phyloP scores from a whole-genome alignment of 2,888 invertebrate species.

The Drosophila ezoana region DNA sequence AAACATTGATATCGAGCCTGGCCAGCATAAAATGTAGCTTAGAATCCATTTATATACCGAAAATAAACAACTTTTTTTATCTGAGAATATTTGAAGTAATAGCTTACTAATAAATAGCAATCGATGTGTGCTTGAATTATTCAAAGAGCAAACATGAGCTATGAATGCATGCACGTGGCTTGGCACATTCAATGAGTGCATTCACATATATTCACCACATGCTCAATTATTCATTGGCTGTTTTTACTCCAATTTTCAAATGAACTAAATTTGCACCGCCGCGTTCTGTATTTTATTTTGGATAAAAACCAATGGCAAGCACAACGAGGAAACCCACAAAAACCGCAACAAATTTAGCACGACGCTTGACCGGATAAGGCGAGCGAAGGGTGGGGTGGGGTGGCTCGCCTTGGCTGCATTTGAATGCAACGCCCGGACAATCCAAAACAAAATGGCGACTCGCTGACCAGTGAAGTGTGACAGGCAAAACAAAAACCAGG shows the following conservation, averaged over 20 bases:
- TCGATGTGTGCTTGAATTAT: conserved; percentile 4
- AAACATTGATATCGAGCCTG: too few relatives aligned
- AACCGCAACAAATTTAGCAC: conserved; percentile 75
- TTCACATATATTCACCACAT: conserved; percentile 59
- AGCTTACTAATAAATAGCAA: neutral
- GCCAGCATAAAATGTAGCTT: too few relatives aligned
- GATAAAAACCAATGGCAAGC: conserved; percentile 30
- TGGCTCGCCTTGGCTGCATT: conserved; percentile 49
- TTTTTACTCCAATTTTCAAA: conserved; percentile 50
- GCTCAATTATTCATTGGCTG: conserved; percentile 64
- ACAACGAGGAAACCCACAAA: conserved; percentile 59
- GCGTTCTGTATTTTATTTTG: conserved; percentile 38
- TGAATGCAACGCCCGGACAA: conserved; percentile 46
- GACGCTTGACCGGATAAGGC: conserved; percentile 60
- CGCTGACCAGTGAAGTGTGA: conserved; percentile 60
- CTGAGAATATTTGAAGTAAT: neutral
- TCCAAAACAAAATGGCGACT: conserved; percentile 57
- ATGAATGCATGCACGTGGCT: neutral
- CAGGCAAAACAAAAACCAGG: conserved; percentile 27
- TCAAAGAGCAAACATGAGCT: conserved; percentile 18
- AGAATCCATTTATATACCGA: neutral
- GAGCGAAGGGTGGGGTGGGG: neutral
- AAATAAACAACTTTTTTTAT: neutral
- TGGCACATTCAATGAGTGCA: conserved; percentile 28
- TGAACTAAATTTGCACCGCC: conserved; percentile 61